A percentile compares a stretch with the other conserved stretches of the same genome.
Evolutionary conservation across 2,797 vertebrate genomes (phyloP).

Genomic region (Poecilia wingei): DNA sequence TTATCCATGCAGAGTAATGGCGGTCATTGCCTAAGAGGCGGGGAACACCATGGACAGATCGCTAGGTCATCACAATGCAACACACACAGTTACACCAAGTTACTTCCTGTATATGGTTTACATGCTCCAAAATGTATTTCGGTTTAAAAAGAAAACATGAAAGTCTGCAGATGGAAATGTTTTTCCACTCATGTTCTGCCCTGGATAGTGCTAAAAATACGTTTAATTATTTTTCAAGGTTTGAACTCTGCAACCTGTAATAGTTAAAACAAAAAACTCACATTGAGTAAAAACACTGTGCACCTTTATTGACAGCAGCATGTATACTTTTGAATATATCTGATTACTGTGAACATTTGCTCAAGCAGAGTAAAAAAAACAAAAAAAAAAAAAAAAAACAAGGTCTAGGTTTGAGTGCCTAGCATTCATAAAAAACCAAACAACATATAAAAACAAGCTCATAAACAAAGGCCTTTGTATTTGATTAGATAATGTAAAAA

Average conservation of each 20-base stretch:
- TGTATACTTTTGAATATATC: constrained; percentile 81
- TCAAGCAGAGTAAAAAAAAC: constrained; percentile 78
- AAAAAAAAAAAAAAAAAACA: constrained; percentile 43
- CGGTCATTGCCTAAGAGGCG: background rate
- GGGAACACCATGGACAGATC: background rate
- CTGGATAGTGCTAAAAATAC: background rate
- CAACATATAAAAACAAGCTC: constrained; percentile 78
- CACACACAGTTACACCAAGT: background rate
- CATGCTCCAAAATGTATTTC: background rate
- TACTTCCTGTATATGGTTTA: background rate
- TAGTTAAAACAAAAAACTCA: constrained; percentile 1
- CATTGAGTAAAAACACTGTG: constrained; percentile 83
- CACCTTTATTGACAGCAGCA: constrained; percentile 96
- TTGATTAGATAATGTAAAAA: constrained; percentile 76
- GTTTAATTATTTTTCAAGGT: background rate
- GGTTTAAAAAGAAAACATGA: background rate
- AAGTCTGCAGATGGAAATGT: background rate
- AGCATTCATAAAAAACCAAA: constrained; percentile 74
- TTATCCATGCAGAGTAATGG: background rate
- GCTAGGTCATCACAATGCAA: background rate
- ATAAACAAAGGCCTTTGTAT: constrained; percentile 82
- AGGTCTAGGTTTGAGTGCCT: constrained; percentile 72
- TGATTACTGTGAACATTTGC: constrained; percentile 85
- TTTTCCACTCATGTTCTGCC: background rate
- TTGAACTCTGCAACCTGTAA: background rate